Base-by-base conservation (phyloP, 2,797 vertebrate genomes). In the Toxotes lorentzi region DNA sequence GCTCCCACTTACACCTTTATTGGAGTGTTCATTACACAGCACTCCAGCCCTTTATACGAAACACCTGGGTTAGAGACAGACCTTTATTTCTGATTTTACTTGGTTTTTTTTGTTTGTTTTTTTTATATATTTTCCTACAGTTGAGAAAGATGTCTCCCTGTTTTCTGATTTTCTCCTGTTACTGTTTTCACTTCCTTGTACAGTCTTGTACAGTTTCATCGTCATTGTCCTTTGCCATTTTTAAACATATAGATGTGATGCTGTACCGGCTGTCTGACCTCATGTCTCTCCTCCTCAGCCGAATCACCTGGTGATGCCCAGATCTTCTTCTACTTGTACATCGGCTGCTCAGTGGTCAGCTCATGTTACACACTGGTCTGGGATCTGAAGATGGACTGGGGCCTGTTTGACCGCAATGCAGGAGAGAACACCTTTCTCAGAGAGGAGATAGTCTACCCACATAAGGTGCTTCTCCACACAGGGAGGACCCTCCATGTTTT, bases 361-460 rank as follows among this genome's bases (percentile, higher is more conserved):
- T 98, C 98, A 2, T 98, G 96, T 82, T 99, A 99, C 74, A 99
- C 98, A 0, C 96, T 99, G 41, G 94, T 99, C 81, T 99, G 98
- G 98, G 98, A 99, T 89, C 96, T 99, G 82, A 99, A 99, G 92
- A 99, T 99, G 98, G 98, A 99, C 92, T 99, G 98, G 98, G 98
- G 98, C 47, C 96, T 99, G 80, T 99, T 99, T 84, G 98, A 99
- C 92, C 97, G 96, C 73, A 97, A 97, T 5, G 98, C 98, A 11
- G 98, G 98, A 77, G 98, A 99, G 92, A 99, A 99, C 62, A 97
- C 97, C 54, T 98, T 99, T 72, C 96, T 99, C 75, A 95, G 98
- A 73, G 98, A 99, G 94, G 98, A 99, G 94, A 99, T 99, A 10
- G 98, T 99, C 65, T 99, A 99, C 90, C 98, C 98, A 45, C 98